Base-by-base conservation (phyloP, 2,113 vertebrate species). In the Triplophysa dalaica region DNA sequence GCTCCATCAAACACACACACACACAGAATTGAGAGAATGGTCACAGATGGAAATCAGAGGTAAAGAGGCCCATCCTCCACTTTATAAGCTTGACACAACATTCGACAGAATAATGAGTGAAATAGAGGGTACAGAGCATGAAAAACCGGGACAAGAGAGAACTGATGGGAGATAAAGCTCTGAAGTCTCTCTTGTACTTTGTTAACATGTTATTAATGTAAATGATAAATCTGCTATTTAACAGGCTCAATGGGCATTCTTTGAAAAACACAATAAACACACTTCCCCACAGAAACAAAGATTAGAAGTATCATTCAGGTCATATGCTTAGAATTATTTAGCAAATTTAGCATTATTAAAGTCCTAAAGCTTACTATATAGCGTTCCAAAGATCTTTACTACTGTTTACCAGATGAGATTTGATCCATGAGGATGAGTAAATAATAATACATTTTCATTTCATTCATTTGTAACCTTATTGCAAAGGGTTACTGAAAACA, bases 1-100 rank as follows among this genome's bases (percentile, higher is more conserved):
- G 82, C 83, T 80, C 70, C 63, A 68, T 67, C 79, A 81, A 65
- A 81, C 79, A 81, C 21, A 74, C 77, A 79, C 74, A 70, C 78
- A 84, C 80, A 85, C 66, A 77, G 64, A 75, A 65, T 1, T 67
- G 56, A 68, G 85, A 68, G 26, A 50, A 75, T 24, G 69, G n/a
- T 21, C 45, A 38, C 56, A 72, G 78, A 81, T 80, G 79, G 81
- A 84, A 74, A 78, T 50, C 56, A 78, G 41, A 26, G 21, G 14
- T 48, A 65, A 66, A 66, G 61, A 70, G 9, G 8, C 67, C 50
- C 26, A 21, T 74, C n/a, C 50, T 77, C 17, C 19, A 3, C 62
- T 54, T 38, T 12, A 65, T 19, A 61, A 21, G 58, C 5, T 45
- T 45, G 43, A 45, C 43, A 45, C 43, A 45, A 4, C 11, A 12